Conservation (phyloP, 1,140 invertebrate species). For the Agrilus planipennis region DNA sequence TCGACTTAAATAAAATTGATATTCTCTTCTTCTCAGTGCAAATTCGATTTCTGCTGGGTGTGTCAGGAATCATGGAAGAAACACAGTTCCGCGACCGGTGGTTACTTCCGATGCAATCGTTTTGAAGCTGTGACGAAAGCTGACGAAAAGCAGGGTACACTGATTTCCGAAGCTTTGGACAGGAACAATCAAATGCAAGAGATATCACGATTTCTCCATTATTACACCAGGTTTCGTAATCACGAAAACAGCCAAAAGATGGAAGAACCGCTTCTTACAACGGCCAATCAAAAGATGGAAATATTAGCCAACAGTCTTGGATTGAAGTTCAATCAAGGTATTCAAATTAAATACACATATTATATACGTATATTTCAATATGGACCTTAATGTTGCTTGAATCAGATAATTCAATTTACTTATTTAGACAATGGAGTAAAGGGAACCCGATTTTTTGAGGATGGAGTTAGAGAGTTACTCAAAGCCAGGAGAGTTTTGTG, state of each 20-base stretch:
- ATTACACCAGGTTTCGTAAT: conserved; percentile 54
- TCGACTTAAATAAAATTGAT: too few relatives aligned
- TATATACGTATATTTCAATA: background rate
- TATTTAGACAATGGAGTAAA: conserved; percentile 31
- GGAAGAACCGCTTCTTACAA: conserved; percentile 49
- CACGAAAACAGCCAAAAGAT: conserved; percentile 53
- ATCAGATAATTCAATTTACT: conserved; percentile 3
- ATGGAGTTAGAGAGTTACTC: conserved; percentile 50
- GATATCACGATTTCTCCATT: conserved; percentile 53
- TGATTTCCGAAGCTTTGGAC: conserved; percentile 48
- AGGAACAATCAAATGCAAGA: conserved; percentile 51
- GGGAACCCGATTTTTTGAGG: conserved; percentile 47
- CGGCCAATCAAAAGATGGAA: conserved; percentile 52
- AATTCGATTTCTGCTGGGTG: conserved; percentile 68
- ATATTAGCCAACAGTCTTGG: conserved; percentile 38
- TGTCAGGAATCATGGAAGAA: conserved; percentile 65
- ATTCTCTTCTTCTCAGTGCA: conserved; percentile 46
- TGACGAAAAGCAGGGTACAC: conserved; percentile 46
- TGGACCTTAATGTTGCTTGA: background rate
- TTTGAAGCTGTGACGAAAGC: conserved; percentile 55
- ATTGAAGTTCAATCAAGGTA: conserved; percentile 30
- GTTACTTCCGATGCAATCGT: conserved; percentile 61
- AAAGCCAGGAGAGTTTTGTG: conserved; percentile 52
- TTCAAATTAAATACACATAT: background rate
- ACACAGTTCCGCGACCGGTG: conserved; percentile 59